Evolutionary conservation across 2,888 invertebrate genomes (phyloP).

Genomic region (Eupeodes luniger): DNA sequence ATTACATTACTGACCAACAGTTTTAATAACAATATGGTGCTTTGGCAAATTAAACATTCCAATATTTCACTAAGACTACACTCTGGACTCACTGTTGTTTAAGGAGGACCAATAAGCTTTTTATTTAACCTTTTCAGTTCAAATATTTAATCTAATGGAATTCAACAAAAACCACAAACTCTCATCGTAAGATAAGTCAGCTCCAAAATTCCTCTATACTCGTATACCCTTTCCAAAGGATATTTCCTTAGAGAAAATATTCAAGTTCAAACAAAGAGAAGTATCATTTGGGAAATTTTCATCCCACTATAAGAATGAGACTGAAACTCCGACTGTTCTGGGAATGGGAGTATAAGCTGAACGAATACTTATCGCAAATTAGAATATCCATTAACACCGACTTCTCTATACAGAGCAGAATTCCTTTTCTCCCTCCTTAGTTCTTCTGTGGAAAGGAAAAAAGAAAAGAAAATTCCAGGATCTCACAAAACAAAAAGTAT

Average conservation of each 20-base stretch:
- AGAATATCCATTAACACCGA: constrained; percentile 72
- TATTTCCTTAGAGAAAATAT: not conserved
- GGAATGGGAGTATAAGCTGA: constrained; percentile 10
- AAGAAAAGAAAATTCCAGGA: constrained; percentile 8
- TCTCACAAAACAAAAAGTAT: constrained; percentile 17
- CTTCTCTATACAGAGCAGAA: constrained; percentile 16
- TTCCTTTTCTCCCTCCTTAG: constrained; percentile 17
- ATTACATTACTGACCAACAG: no score
- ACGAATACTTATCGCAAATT: constrained; percentile 66
- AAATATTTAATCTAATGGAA: not conserved
- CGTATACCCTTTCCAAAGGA: not conserved
- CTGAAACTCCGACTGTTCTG: no score
- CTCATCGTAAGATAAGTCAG: not conserved
- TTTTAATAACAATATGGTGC: no score
- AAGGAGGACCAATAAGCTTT: not conserved
- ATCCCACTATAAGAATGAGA: not conserved
- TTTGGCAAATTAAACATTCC: no score
- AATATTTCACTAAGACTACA: no score
- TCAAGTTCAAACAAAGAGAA: constrained; percentile 2
- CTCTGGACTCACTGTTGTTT: no score
- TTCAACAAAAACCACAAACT: constrained; percentile 7
- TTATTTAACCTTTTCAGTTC: not conserved
- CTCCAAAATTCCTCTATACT: not conserved
- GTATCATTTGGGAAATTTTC: not conserved
- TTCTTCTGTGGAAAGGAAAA: not conserved